Evolutionary conservation across 2,888 invertebrate genomes (phyloP).

Genomic region (Amphipoea lucens): DNA sequence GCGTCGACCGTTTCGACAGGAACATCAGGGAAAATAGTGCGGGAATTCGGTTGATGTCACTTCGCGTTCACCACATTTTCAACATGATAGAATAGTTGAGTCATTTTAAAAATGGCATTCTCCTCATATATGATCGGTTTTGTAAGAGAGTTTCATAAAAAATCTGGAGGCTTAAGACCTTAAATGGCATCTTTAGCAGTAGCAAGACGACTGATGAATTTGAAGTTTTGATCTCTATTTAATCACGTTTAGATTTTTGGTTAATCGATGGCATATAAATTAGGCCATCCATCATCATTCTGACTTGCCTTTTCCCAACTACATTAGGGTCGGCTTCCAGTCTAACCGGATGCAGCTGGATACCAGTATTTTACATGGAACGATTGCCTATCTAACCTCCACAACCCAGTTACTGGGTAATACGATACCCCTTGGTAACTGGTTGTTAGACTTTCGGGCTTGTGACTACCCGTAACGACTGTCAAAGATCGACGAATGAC

Average conservation of each 20-base stretch:
- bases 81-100: slow-evolving; percentile 47
- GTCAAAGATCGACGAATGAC: no score
- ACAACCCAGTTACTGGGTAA: no score
- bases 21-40: slow-evolving; percentile 56
- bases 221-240: background rate
- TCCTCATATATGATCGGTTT: background rate
- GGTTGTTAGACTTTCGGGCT: no score
- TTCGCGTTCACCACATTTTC: slow-evolving; percentile 47
- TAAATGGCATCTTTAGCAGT: background rate
- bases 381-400: no score
- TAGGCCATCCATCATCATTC: no score
- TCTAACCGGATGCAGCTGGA: no score
- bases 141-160: background rate
- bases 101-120: slow-evolving; percentile 37
- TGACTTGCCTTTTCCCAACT: no score
- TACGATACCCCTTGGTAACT: no score
- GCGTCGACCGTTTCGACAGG: slow-evolving; percentile 19
- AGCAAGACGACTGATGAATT: background rate
- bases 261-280: no score
- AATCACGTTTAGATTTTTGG: background rate
- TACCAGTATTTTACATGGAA: no score
- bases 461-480: no score
- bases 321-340: no score
- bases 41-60: slow-evolving; percentile 53
- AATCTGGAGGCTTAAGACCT: background rate